Conservation (phyloP, 2,113 vertebrate genomes). For the Ahaetulla prasina region DNA sequence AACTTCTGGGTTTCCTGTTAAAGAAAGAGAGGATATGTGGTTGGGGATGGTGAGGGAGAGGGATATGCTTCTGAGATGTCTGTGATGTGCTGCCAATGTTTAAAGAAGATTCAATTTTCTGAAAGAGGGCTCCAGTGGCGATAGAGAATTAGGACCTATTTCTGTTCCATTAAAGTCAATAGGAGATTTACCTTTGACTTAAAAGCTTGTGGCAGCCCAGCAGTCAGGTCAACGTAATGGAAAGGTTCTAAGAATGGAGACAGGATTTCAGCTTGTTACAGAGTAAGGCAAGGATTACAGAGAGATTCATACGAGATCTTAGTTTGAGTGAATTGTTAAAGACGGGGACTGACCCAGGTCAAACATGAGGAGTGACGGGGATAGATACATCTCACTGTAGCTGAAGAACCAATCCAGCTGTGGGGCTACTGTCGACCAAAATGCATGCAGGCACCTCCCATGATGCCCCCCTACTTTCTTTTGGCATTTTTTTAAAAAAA, state of each 20-base stretch:
- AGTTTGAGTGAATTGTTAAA: neutral
- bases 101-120: constrained; percentile 62
- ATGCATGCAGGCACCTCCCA: neutral
- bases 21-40: constrained; percentile 47
- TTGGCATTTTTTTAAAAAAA: neutral
- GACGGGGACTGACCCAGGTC: neutral
- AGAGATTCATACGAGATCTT: neutral
- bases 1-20: constrained; percentile 60
- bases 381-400: neutral
- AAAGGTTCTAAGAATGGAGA: neutral
- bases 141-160: constrained; percentile 49
- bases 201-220: neutral
- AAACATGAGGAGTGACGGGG: neutral
- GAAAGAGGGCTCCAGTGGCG: constrained; percentile 44
- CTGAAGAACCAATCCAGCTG: neutral
- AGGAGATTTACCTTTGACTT: constrained; percentile 37
- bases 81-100: constrained; percentile 68
- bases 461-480: neutral
- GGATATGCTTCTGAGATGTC: constrained; percentile 55
- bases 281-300: neutral
- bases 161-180: constrained; percentile 40
- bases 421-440: neutral
- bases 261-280: neutral
- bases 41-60: constrained; percentile 1
- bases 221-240: constrained; percentile 3